Percentiles rank a stretch among this genome's conserved stretches.
These are phyloP conservation scores for Pseudochromis fuscus DNA, from an alignment of 2,797 vertebrate species.

Conservation along the genomic window DNA sequence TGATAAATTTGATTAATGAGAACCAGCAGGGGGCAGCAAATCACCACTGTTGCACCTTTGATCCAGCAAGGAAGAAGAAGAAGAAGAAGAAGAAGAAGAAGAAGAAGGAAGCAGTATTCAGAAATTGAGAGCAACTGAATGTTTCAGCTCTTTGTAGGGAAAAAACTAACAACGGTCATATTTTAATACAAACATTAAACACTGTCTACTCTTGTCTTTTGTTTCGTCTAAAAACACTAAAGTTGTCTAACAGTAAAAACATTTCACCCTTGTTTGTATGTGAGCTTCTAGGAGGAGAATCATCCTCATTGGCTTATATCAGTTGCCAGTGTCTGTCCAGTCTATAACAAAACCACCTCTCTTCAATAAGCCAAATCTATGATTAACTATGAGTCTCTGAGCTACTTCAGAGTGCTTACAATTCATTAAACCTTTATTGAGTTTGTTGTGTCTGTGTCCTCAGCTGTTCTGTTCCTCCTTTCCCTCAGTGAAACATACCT, in stretches of 20 bases:
- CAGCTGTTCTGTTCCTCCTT: constrained; percentile 47
- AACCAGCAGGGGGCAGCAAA: no score
- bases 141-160: no score
- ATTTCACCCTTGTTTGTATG: no score
- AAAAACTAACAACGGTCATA: no score
- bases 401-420: constrained; percentile 3
- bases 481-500: constrained; percentile 54
- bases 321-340: constrained; percentile 5
- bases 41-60: no score
- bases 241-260: neutral
- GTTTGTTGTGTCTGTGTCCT: constrained; percentile 43
- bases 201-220: neutral
- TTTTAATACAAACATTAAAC: no score
- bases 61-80: no score
- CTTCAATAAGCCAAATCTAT: constrained; percentile 26
- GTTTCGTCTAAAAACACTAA: neutral
- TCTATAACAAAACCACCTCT: neutral
- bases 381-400: constrained; percentile 27
- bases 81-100: no score
- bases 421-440: constrained; percentile 32
- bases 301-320: neutral
- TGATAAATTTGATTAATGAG: no score
- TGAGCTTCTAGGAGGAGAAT: neutral
- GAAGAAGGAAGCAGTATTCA: no score
- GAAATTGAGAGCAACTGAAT: no score